Evolutionary conservation across 2,797 vertebrate species (phyloP).

Genomic region (Melanotaenia trifasciata): DNA sequence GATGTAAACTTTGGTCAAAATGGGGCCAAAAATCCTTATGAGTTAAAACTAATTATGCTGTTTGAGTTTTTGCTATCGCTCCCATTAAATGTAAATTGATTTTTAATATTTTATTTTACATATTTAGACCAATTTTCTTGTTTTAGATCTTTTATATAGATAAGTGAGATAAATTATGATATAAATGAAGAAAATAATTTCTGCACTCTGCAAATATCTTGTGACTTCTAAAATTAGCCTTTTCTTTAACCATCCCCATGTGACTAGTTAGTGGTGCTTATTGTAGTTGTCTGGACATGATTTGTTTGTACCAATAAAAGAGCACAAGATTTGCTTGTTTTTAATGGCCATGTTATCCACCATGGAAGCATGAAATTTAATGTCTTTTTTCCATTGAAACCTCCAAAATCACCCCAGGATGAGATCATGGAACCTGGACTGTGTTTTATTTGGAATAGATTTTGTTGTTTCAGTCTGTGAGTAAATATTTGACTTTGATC

Average conservation of each 20-base stretch:
- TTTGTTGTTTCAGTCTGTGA: constrained; percentile 42
- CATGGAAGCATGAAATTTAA: constrained; percentile 74
- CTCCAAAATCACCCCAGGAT: constrained; percentile 61
- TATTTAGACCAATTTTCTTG: neutral
- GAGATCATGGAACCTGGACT: constrained; percentile 62
- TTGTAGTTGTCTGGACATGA: constrained; percentile 67
- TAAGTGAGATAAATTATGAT: too few species aligned
- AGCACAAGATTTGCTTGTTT: constrained; percentile 68
- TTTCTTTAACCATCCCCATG: constrained; percentile 36
- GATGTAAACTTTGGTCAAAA: constrained; percentile 32
- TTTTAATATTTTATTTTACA: neutral
- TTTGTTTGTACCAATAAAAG: constrained; percentile 75
- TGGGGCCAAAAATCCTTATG: constrained; percentile 19
- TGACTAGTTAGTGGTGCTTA: constrained; percentile 56
- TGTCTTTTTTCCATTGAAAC: constrained; percentile 67
- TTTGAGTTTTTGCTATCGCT: neutral
- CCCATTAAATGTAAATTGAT: neutral
- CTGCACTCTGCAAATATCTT: neutral
- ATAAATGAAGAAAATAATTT: too few species aligned
- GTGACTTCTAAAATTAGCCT: constrained; percentile 11
- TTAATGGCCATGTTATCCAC: constrained; percentile 71
- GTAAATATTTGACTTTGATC: constrained; percentile 54
- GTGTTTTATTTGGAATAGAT: constrained; percentile 52
- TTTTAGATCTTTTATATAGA: constrained; percentile 1
- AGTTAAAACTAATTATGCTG: constrained; percentile 15